Conservation (phyloP, 2,113 vertebrate species). For the Oncorhynchus mykiss region DNA sequence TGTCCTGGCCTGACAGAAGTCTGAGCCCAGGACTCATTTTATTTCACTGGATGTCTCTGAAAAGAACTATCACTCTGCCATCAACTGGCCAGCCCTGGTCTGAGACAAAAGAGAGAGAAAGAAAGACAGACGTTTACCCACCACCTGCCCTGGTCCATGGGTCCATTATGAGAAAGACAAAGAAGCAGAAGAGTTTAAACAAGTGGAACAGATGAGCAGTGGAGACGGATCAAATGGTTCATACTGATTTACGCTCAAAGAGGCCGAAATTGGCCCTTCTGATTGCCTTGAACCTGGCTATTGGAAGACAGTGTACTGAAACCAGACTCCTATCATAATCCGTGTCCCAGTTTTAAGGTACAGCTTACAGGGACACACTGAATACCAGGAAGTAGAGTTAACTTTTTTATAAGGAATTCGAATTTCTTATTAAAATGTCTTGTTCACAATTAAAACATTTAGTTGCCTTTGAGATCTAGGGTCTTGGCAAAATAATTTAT, state of each 20-base stretch:
- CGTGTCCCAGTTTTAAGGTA: not conserved
- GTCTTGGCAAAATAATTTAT: not conserved
- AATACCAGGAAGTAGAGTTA: not conserved
- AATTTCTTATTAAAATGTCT: not conserved
- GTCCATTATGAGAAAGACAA: not conserved
- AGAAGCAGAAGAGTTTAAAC: slow-evolving; percentile 5
- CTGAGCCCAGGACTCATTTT: no score
- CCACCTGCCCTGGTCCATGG: not conserved
- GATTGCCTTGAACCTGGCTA: not conserved
- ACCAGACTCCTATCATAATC: not conserved
- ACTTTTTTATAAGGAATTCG: not conserved
- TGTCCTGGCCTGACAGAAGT: no score
- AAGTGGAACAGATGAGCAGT: slow-evolving; percentile 3
- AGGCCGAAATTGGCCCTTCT: no score
- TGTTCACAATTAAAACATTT: not conserved
- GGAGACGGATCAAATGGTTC: slow-evolving; percentile 2
- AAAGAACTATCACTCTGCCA: no score
- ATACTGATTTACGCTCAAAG: slow-evolving; percentile 11
- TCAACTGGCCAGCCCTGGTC: no score
- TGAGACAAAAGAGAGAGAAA: no score
- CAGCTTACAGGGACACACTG: not conserved
- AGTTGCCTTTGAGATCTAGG: not conserved
- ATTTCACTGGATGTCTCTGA: no score
- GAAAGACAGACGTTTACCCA: not conserved
- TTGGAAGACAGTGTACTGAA: not conserved